phyloP scores from a whole-genome alignment of 2,113 vertebrate genomes.

The Upupa epops region DNA sequence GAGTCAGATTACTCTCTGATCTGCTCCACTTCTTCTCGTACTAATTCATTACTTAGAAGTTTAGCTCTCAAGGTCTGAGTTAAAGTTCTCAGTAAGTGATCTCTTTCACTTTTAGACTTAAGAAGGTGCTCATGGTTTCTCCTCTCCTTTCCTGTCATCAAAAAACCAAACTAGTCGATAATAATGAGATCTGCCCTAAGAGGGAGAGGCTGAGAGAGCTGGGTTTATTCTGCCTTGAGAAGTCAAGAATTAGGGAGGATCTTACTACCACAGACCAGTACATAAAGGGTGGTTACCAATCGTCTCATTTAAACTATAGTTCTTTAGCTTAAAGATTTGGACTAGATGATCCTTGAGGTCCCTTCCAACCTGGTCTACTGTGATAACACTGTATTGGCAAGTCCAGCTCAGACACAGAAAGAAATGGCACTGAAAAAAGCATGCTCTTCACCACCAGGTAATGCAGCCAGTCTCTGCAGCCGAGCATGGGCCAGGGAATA shows the following conservation, averaged over 20 bases:
- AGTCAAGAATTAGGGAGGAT: too few species aligned
- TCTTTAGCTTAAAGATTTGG: too few species aligned
- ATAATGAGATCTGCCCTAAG: too few species aligned
- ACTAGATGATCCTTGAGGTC: too few species aligned
- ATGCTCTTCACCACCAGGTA: background rate
- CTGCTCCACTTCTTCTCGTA: background rate
- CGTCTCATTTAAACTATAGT: too few species aligned
- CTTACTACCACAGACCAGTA: too few species aligned
- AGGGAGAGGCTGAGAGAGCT: too few species aligned
- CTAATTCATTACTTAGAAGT: background rate
- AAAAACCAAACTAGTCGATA: background rate
- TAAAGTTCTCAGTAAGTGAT: background rate
- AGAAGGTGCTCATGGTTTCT: background rate
- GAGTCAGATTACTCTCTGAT: background rate
- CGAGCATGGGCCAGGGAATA: background rate
- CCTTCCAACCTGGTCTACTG: too few species aligned
- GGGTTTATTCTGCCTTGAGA: too few species aligned
- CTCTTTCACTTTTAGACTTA: background rate
- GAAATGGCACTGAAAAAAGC: background rate
- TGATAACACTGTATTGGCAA: background rate
- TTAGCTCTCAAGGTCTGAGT: background rate
- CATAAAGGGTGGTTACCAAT: too few species aligned
- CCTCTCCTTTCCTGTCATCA: background rate
- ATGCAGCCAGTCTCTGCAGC: fast-evolving
- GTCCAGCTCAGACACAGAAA: background rate